Base-by-base conservation (phyloP, 1,140 invertebrate species). In the Drosophila micromelanica region DNA sequence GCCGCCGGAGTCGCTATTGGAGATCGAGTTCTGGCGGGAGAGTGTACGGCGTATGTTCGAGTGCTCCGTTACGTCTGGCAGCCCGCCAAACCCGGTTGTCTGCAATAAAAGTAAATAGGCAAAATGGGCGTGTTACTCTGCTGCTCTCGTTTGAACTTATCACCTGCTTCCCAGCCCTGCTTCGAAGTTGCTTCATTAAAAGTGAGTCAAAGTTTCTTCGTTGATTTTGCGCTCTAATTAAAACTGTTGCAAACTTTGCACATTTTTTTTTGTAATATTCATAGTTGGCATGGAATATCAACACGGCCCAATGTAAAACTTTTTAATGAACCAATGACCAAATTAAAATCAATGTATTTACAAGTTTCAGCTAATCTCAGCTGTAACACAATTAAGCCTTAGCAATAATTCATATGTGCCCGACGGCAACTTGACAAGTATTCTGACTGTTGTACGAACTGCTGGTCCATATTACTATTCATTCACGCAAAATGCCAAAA, bases 61-160 rank as follows among this genome's bases (percentile, higher is more conserved):
- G 74, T 92, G 91, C 62, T 92, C 91, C 72, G 91, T 92, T 40
- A 92, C 91, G 68, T 92, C 91, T 52, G 91, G 91, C 54, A 92
- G 68, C 17, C 91, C 91, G 55, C 91, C 91, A 65, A 92, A 92
- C 7, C 91, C 91, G 42, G 91, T 91, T 64, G 91, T 91, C 91
- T 92, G 79, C 35, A 91, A 87, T 49, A 35, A 59, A 27, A 55
- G n/a, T 20, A 61, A 38, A 59, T 13, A 59, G 52, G 48, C 15
- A 30, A 67, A 60, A 56, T 9, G 17, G 51, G 45, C 37, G 23
- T 30, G 43, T 70, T 61, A 69, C 27, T 45, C 13, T n/a, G 23
- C 37, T 20, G 20, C 32, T 45, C 11, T 37, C 4, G 37, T 57
- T 30, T 37, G 30, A 35, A 59, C 32, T 40, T 30, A 23, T 46